Conservation (phyloP, 2,113 vertebrate genomes). For the Neolamprologus hecqui region DNA sequence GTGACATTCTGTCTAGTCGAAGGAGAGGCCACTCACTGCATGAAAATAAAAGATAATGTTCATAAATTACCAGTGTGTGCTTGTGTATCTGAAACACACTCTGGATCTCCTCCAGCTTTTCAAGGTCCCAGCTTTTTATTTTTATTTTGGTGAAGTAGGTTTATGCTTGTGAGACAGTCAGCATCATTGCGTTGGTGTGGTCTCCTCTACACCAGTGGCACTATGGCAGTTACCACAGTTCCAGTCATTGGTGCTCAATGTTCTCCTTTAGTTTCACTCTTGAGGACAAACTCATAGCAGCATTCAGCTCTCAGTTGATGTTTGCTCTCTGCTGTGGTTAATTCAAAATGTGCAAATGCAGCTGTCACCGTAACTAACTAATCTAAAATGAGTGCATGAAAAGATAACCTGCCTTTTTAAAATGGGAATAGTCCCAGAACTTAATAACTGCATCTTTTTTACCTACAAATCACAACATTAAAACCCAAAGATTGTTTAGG, state of each 20-base stretch:
- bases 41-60: not conserved
- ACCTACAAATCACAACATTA: not conserved
- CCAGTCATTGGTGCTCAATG: not conserved
- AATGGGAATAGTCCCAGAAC: not conserved
- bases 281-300: not conserved
- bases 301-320: not conserved
- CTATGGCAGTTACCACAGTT: not conserved
- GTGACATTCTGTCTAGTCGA: not conserved
- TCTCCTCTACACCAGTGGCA: not conserved
- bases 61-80: not conserved
- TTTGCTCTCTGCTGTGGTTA: not conserved
- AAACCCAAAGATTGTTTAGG: not conserved
- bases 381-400: not conserved
- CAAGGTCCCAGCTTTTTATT: not conserved
- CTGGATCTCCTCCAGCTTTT: not conserved
- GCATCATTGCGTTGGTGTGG: not conserved
- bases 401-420: not conserved
- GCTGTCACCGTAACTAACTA: not conserved
- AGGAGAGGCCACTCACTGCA: not conserved
- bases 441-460: not conserved
- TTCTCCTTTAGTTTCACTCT: not conserved
- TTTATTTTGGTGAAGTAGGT: not conserved
- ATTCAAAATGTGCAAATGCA: not conserved
- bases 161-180: not conserved
- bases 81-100: not conserved